A percentile compares a stretch with the other conserved stretches of the same genome.
Evolutionary conservation across 2,888 invertebrate species (phyloP).

Genomic region (Pteria penguin): DNA sequence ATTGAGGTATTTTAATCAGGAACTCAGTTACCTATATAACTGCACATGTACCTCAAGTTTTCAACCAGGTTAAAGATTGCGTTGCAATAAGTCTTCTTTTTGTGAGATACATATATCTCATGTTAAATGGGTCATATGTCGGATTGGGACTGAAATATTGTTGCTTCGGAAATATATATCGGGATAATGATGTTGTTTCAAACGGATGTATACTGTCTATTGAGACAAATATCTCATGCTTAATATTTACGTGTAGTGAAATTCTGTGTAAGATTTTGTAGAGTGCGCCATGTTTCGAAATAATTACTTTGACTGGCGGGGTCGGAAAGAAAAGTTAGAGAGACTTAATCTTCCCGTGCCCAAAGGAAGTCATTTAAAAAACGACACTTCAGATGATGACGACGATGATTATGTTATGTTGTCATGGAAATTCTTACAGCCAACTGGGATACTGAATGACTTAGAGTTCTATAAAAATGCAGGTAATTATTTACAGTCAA

Average conservation of each 20-base stretch:
- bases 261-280: no score
- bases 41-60: no score
- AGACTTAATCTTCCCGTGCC: background rate
- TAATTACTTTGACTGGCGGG: constrained; percentile 4
- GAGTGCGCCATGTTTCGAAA: constrained; percentile 17
- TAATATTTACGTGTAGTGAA: no score
- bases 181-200: background rate
- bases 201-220: no score
- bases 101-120: no score
- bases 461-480: constrained; percentile 65
- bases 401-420: constrained; percentile 47
- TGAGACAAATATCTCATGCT: no score
- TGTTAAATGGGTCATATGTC: no score
- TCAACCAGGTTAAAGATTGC: no score
- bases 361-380: constrained; percentile 20
- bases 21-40: no score
- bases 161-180: background rate
- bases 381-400: constrained; percentile 42
- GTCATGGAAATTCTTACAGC: constrained; percentile 48
- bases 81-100: no score
- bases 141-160: no score
- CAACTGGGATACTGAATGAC: constrained; percentile 46
- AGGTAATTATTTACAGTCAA: constrained; percentile 50
- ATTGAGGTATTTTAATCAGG: no score
- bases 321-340: background rate